phyloP scores from a whole-genome alignment of 1,140 invertebrate species.

The Platyscapa corneri region DNA sequence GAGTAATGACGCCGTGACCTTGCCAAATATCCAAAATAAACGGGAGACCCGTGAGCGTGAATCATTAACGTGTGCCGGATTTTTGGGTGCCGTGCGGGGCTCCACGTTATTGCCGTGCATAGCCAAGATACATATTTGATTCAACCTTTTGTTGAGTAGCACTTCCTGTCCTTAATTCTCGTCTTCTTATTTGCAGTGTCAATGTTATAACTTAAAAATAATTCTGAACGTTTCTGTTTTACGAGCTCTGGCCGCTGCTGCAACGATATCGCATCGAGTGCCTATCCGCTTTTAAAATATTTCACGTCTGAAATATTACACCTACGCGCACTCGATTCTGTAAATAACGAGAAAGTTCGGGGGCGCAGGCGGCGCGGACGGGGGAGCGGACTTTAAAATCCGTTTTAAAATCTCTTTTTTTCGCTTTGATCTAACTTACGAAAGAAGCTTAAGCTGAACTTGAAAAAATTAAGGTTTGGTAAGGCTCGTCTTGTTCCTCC shows the following conservation, averaged over 20 bases:
- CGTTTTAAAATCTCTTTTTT: too few species aligned
- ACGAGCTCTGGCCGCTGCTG: background rate
- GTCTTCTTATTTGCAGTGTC: background rate
- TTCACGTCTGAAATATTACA: too few species aligned
- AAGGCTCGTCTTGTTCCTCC: too few species aligned
- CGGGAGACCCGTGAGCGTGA: constrained; percentile 21
- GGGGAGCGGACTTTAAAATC: too few species aligned
- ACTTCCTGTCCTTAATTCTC: constrained; percentile 1
- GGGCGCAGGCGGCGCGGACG: too few species aligned
- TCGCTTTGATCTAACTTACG: too few species aligned
- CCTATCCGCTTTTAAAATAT: too few species aligned
- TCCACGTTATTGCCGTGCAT: background rate
- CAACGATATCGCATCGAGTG: background rate
- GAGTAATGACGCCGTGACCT: background rate
- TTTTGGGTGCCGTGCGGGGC: constrained; percentile 2
- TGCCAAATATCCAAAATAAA: constrained; percentile 11
- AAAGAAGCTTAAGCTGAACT: too few species aligned
- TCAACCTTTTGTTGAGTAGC: background rate
- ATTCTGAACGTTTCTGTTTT: background rate
- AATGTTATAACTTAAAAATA: background rate
- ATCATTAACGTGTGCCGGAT: constrained; percentile 22
- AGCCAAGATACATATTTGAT: background rate
- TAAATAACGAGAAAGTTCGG: too few species aligned
- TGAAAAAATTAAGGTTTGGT: too few species aligned
- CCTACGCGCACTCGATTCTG: too few species aligned